A percentile compares a stretch with the other conserved stretches of the same genome.
phyloP scores from a whole-genome alignment of 2,797 vertebrate genomes.

The Hoplostethus mediterraneus region DNA sequence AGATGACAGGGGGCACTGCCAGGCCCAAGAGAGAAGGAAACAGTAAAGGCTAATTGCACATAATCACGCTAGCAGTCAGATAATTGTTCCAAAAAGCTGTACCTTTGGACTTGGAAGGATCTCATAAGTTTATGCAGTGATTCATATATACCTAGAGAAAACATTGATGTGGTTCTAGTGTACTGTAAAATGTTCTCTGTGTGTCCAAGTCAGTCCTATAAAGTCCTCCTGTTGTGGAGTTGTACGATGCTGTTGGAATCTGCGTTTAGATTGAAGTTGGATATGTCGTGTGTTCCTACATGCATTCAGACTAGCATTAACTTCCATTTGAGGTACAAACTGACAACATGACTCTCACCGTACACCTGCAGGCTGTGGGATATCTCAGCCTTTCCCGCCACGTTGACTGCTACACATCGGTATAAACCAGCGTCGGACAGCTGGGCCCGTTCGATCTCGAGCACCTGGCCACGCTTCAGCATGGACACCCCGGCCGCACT shows the following conservation, averaged over 20 bases:
- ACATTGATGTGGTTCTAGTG: neutral
- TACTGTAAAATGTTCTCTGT: neutral
- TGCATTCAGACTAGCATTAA: no score
- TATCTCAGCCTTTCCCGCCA: constrained; percentile 89
- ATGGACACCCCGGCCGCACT: constrained; percentile 79
- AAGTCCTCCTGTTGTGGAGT: neutral
- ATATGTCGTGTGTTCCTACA: neutral
- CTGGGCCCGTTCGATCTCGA: constrained; percentile 89
- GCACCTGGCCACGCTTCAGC: constrained; percentile 85
- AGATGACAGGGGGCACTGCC: constrained; percentile 92
- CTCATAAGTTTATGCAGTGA: neutral
- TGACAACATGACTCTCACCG: constrained; percentile 81
- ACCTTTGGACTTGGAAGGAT: neutral
- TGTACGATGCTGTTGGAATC: neutral
- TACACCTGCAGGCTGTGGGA: constrained; percentile 91
- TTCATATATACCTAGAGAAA: neutral
- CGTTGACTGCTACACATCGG: constrained; percentile 91
- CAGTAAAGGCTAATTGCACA: neutral
- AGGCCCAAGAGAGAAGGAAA: neutral
- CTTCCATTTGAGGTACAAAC: no score
- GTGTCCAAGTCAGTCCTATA: neutral
- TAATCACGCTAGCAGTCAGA: neutral
- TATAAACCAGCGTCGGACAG: constrained; percentile 91
- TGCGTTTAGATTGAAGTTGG: neutral
- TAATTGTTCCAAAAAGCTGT: neutral